Evolutionary conservation across 92 coral and sea anemone genomes (phyloP), one percentile per base, ranked within the genome.

Genomic region (Porites divaricata): DNA sequence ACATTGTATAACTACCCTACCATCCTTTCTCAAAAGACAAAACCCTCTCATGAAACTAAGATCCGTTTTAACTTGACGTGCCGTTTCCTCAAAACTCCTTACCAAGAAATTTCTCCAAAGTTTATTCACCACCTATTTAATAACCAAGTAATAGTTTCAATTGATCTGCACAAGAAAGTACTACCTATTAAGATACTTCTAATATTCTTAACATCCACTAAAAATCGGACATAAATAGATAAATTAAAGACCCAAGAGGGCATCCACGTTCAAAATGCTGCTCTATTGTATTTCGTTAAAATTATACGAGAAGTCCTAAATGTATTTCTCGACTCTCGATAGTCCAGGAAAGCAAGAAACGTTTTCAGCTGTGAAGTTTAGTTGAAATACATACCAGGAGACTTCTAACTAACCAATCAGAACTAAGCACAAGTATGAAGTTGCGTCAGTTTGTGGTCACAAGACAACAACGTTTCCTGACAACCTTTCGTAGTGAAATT

Each of bases 141-240:
- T 41, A 1, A 10, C 10, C 19, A n/a, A 21, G 23, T 35, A 77
- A 62, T 28, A 13, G 63, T 12, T 70, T 45, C 41, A 6, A 26
- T 51, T 75, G 66, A 75, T 56, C 23, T n/a, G 66, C 66, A 66
- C 45, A 66, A 66, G 25, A 24, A 12, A 24, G 45, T 23, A 23
- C 70, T 66, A 66, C 28, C 70, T 66, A 22, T 22, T 23, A 2
- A 74, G 57, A 74, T 10, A 41, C 15, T 8, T 70, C 28, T 51
- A 51, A 28, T 20, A 17, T n/a, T 3, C 19, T 66, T 14, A 69
- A 58, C 11, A 17, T 4, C 61, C 67, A 58, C 61, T 52, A 35
- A 75, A 75, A 75, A 26, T 57, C 53, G 68, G 85, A 45, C 26
- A 19, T 80, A 56, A 80, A 80, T 80, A 80, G 59, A 80, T 80